Base-by-base conservation (phyloP, 2,113 vertebrate genomes). In the Leptobrachium ailaonicum region DNA sequence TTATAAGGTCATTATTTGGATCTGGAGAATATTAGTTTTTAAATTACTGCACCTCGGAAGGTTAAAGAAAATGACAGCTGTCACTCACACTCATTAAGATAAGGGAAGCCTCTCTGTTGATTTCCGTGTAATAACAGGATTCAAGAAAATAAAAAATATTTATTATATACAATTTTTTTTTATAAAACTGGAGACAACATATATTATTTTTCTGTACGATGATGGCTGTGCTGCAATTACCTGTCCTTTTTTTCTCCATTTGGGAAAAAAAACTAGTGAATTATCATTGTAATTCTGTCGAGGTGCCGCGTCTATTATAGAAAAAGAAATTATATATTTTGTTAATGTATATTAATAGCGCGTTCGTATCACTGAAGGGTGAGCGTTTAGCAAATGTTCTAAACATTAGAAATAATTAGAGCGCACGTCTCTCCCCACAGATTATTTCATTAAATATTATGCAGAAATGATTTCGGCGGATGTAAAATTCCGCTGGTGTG, bases 381-480 rank as follows among this genome's bases (percentile, higher is more conserved):
- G 41, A 12, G 40, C 71, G 20, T 47, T 62, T 73, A 73, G 50
- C 41, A 73, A 20, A 58, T 54, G 32, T 58, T 58, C 20, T 40
- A 73, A 10, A 62, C 56, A 62, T 60, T 60, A 73, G 71, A 73
- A 73, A 73, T 73, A 73, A 73, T 73, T 73, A 73, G 53, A 71
- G n/a, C 56, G 20, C 4, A 7, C 70, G 56, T 73, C 50, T 47
- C 71, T 73, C 40, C 44, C 71, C 71, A 42, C 41, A 58, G 53
- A 58, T 58, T 73, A 40, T 73, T 73, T 73, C 53, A 74, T 74
- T 74, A 62, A 74, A 74, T 62, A 74, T 74, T 45, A 44, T 54
- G 41, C 41, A 74, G 42, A 45, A 63, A 62, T 45, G 41, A 20
- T 44, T 74, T 47, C 42, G 47, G 68, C 43, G n/a, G 13, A 6